These are phyloP conservation scores for Tethea ocularis DNA, from an alignment of 2,888 invertebrate species.

Conservation along the genomic window DNA sequence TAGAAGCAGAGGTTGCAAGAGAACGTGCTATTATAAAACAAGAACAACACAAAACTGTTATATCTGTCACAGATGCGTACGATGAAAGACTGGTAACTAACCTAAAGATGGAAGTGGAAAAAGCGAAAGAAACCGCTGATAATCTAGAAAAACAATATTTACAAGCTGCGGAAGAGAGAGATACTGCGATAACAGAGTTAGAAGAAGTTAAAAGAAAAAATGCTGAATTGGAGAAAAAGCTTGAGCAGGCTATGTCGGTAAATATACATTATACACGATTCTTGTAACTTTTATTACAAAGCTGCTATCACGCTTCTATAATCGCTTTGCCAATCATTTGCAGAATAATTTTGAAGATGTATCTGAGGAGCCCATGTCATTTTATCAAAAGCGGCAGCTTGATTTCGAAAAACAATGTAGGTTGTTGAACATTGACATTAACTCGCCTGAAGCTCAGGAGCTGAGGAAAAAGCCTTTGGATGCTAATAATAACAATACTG, in stretches of 20 bases:
- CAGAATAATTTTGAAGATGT: conserved; percentile 66
- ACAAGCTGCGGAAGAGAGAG: conserved; percentile 89
- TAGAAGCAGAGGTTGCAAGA: conserved; percentile 92
- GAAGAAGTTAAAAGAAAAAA: conserved; percentile 92
- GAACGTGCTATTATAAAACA: conserved; percentile 84
- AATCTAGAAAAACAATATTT: conserved; percentile 92
- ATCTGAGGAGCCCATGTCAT: conserved; percentile 74
- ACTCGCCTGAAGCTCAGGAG: conserved; percentile 68
- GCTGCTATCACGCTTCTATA: background rate
- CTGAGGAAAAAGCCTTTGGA: conserved; percentile 55
- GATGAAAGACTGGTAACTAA: conserved; percentile 87
- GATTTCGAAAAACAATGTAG: conserved; percentile 79
- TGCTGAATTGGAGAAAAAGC: conserved; percentile 89
- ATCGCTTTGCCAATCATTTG: conserved; percentile 56
- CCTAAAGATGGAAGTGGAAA: conserved; percentile 89
- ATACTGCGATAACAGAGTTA: conserved; percentile 88
- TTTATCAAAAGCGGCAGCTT: conserved; percentile 73
- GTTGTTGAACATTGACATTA: conserved; percentile 69
- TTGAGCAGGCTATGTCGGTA: conserved; percentile 87
- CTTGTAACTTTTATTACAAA: background rate
- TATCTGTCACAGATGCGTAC: conserved; percentile 81
- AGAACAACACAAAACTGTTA: conserved; percentile 80
- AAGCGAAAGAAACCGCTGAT: conserved; percentile 90
- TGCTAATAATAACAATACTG: conserved; percentile 55
- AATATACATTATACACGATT: conserved; percentile 22